Percentiles rank a stretch among this genome's conserved stretches.
These are phyloP conservation scores for Ailurus styani DNA, from an alignment of 2,113 vertebrate species.

Conservation along the genomic window DNA sequence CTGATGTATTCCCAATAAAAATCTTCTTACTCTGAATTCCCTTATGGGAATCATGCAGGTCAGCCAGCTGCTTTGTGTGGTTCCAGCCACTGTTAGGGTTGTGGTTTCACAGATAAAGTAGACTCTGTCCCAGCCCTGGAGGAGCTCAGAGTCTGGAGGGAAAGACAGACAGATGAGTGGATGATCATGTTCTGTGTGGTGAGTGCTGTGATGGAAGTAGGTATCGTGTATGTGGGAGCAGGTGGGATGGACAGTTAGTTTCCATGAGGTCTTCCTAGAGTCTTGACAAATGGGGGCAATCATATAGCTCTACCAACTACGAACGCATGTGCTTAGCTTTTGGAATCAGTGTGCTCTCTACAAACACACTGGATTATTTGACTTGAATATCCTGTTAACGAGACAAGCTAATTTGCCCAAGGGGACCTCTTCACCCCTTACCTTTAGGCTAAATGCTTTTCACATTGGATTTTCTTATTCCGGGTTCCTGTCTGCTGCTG, in stretches of 20 bases:
- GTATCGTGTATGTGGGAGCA: neutral
- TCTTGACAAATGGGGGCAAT: constrained; percentile 57
- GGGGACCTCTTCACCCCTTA: constrained; percentile 26
- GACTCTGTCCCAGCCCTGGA: neutral
- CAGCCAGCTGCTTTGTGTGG: too few species aligned
- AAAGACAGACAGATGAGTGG: neutral
- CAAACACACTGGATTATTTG: constrained; percentile 47
- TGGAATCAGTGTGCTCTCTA: constrained; percentile 10
- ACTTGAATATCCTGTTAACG: constrained; percentile 32
- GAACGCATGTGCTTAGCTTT: constrained; percentile 12
- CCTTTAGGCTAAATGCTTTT: constrained; percentile 20
- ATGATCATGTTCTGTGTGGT: neutral
- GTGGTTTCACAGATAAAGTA: neutral
- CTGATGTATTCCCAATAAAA: neutral
- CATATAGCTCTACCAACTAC: constrained; percentile 25
- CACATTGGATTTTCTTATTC: neutral
- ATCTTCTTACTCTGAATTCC: neutral
- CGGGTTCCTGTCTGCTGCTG: neutral
- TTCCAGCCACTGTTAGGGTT: neutral
- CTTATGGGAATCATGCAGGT: neutral
- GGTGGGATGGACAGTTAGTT: neutral
- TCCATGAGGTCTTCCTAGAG: constrained; percentile 30
- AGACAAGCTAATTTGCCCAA: constrained; percentile 58
- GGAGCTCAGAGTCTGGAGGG: neutral
- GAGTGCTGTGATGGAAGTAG: neutral